phyloP scores from a whole-genome alignment of 2,888 invertebrate genomes.

The Leucozona laternaria region DNA sequence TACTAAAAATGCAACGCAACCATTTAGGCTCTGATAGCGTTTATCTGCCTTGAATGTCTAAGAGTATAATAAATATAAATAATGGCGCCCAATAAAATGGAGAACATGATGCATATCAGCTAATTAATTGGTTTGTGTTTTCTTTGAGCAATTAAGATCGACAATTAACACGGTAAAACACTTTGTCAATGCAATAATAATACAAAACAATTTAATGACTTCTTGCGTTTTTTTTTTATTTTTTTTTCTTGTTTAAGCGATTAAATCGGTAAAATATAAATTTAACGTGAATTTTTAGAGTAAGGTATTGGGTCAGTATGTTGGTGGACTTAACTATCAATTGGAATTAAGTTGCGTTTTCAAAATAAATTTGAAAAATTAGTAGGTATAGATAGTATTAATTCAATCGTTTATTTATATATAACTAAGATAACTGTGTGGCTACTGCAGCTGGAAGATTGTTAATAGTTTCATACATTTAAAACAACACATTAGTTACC shows the following conservation, averaged over 20 bases:
- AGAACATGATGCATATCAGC: slow-evolving; percentile 1
- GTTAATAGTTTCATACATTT: no score
- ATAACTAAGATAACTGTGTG: no score
- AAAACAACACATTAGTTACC: no score
- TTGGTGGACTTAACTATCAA: no score
- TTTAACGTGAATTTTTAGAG: not conserved
- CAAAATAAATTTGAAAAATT: no score
- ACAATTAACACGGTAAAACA: slow-evolving; percentile 2
- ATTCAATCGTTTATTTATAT: no score
- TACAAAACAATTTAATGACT: not conserved
- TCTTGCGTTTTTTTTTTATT: not conserved
- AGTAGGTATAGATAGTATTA: no score
- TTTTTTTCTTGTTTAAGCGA: not conserved
- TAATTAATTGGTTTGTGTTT: slow-evolving; percentile 14
- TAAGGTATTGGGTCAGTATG: no score
- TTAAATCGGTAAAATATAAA: not conserved
- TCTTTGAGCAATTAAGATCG: slow-evolving; percentile 11
- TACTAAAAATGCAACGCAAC: not conserved
- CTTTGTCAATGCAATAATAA: not conserved
- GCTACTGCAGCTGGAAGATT: no score
- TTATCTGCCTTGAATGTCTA: not conserved
- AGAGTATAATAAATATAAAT: not conserved
- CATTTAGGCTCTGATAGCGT: not conserved
- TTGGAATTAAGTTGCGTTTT: no score
- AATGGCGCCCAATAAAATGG: slow-evolving; percentile 13